These are phyloP conservation scores for Mythimna vitellina DNA, from an alignment of 2,888 invertebrate species.

Conservation along the genomic window DNA sequence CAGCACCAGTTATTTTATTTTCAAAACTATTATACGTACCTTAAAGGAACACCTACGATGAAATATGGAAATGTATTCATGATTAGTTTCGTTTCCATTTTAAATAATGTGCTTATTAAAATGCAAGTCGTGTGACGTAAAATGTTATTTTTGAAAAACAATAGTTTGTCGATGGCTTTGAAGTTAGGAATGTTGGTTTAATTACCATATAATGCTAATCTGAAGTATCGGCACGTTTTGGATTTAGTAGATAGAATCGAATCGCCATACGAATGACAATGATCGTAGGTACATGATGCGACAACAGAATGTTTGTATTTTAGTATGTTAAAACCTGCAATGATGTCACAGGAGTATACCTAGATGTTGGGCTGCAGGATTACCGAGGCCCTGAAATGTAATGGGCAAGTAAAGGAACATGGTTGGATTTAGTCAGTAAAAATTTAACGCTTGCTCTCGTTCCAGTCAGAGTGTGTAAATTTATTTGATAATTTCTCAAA, in stretches of 20 bases:
- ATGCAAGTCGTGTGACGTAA: neutral
- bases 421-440: too few species aligned
- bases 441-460: too few species aligned
- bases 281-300: neutral
- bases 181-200: constrained; percentile 10
- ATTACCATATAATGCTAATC: constrained; percentile 8
- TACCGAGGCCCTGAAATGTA: too few species aligned
- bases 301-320: too few species aligned
- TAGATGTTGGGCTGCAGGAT: too few species aligned
- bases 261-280: constrained; percentile 3
- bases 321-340: too few species aligned
- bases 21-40: neutral
- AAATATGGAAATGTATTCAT: constrained; percentile 20
- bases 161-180: constrained; percentile 10
- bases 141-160: constrained; percentile 18
- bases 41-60: constrained; percentile 1
- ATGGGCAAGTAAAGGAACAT: too few species aligned
- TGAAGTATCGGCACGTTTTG: constrained; percentile 17
- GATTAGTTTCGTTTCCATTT: neutral
- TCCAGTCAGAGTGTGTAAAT: too few species aligned
- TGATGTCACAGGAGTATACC: too few species aligned
- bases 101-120: constrained; percentile 13
- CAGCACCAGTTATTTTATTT: neutral
- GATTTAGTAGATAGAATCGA: constrained; percentile 2
- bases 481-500: too few species aligned